These are phyloP conservation scores for Tiphia femorata DNA, from an alignment of 2,888 invertebrate species.

Conservation along the genomic window DNA sequence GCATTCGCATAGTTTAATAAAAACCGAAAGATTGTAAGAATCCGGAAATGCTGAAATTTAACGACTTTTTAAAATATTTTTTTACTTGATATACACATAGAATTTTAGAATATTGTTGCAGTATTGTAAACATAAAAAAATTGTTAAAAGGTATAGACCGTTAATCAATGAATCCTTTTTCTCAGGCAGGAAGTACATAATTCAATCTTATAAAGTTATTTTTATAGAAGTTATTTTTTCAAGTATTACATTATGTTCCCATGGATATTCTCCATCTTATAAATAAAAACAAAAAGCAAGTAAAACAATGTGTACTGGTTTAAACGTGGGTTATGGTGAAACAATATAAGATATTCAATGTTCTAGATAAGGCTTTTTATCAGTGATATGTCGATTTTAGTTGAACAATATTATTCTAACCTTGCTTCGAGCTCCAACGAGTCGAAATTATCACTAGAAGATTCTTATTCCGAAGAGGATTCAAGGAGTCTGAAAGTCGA, in stretches of 20 bases:
- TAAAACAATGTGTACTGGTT: too few relatives aligned
- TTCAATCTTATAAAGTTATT: too few relatives aligned
- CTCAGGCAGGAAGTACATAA: too few relatives aligned
- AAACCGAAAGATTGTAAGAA: too few relatives aligned
- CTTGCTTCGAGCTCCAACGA: too few relatives aligned
- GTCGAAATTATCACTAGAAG: too few relatives aligned
- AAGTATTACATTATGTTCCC: slow-evolving; percentile 63
- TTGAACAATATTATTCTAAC: background rate
- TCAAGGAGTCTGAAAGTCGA: too few relatives aligned
- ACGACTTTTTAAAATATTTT: slow-evolving; percentile 9
- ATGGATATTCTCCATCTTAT: background rate
- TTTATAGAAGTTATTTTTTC: slow-evolving; percentile 33
- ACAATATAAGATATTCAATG: background rate
- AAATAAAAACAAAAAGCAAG: background rate
- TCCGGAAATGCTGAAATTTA: too few relatives aligned
- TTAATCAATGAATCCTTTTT: background rate
- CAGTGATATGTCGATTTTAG: background rate
- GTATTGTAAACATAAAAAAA: slow-evolving; percentile 25
- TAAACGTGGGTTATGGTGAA: background rate
- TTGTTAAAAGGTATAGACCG: background rate
- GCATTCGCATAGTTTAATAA: too few relatives aligned
- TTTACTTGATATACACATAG: background rate
- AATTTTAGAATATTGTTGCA: slow-evolving; percentile 17
- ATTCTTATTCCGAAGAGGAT: too few relatives aligned
- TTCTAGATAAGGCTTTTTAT: background rate